phyloP scores from a whole-genome alignment of 2,113 vertebrate genomes.

The Pavo muticus region DNA sequence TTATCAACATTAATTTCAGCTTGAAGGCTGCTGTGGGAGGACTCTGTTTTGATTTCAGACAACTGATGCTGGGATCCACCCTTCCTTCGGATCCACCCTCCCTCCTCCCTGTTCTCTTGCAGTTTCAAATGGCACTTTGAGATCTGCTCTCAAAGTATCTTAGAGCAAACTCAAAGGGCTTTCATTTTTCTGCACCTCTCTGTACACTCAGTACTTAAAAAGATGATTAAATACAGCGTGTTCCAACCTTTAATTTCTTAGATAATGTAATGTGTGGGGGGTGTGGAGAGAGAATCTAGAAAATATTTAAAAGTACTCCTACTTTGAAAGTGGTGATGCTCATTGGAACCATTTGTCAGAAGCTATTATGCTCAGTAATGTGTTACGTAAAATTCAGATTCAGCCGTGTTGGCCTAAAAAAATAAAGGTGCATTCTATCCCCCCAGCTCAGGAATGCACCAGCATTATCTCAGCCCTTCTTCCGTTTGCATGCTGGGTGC shows the following conservation, averaged over 20 bases:
- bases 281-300: not conserved
- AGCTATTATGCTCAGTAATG: not conserved
- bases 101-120: rapidly evolving
- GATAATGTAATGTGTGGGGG: rapidly evolving
- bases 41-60: not conserved
- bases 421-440: not conserved
- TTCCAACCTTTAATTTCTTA: not conserved
- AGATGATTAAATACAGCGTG: rapidly evolving
- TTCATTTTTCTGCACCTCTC: rapidly evolving
- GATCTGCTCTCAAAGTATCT: not conserved
- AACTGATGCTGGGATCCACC: not conserved
- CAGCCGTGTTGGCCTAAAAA: not conserved
- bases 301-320: not conserved
- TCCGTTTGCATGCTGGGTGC: rapidly evolving
- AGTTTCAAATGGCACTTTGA: not conserved
- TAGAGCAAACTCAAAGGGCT: not conserved
- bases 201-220: not conserved
- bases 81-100: not conserved
- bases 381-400: not conserved
- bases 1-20: not conserved
- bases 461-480: not conserved
- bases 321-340: not conserved
- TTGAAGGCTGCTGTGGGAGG: not conserved
- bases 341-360: not conserved
- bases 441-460: not conserved